Base-by-base conservation (phyloP, 2,888 invertebrate genomes). In the Melanchra persicariae region DNA sequence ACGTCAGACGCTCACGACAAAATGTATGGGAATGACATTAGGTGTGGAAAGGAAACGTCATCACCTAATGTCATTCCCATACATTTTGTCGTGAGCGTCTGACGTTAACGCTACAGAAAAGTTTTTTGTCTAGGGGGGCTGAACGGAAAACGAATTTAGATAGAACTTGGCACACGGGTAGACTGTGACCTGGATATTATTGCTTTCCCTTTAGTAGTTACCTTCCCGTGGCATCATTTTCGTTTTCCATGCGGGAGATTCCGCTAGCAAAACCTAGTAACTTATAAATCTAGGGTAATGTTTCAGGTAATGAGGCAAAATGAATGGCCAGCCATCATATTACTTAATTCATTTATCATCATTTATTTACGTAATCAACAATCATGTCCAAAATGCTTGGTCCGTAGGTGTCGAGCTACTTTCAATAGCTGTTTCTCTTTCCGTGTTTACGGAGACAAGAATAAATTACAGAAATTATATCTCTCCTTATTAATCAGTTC, bases 331-430 rank as follows among this genome's bases (percentile, higher is more conserved):
- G 51, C 45, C 62, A 15, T 54, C 51, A 51, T 73, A 67, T 73
- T 73, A 58, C 67, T 61, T 47, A 34, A 61, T 68, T 30, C 55
- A 60, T 76, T 79, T 73, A 67, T 79, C 75, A 73, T 81, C 58
- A 74, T 79, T 73, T 58, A 45, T 52, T 82, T 82, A 71, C 69
- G 73, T 78, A 81, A 79, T 30, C 62, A 52, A 57, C 54, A 73
- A 54, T 64, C 59, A 54, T 45, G 51, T 61, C 65, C 68, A 80
- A 70, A 80, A 62, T 61, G n/a, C 51, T 69, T 47, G 34, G n/a
- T 12, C 22, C 61, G 83, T 83, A 76, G 83, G 84, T 68, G 83
- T 74, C 63, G 55, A 57, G 69, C 72, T 73, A 73, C 63, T 85
- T 85, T 77, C 73, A 68, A 80, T 74, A 52, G 60, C 65, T 65